Base-by-base conservation (phyloP, 2,888 invertebrate species). In the Adelphocoris suturalis region DNA sequence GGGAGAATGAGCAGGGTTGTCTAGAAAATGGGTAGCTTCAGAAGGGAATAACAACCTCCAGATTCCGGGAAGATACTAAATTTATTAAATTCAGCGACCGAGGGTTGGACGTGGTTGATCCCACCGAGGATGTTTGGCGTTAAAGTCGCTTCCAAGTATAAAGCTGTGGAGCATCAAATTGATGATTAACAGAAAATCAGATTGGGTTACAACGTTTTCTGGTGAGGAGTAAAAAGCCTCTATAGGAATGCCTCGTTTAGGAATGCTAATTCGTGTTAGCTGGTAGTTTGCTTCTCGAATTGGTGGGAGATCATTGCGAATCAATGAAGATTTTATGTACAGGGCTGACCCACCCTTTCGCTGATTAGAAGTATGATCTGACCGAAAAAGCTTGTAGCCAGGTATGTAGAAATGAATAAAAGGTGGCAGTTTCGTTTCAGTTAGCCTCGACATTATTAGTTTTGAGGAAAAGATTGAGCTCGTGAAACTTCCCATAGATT, bases 121-220 rank as follows among this genome's bases (percentile, higher is more conserved):
- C 75, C 87, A 87, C 46, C 76, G 52, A n/a, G 87, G 76, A 52
- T 86, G 86, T 52, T 87, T 87, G 12, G 76, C 78, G 78, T 87
- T 87, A 12, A 87, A 78, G 46, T 87, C 87, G 12, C 87, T 48
- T 9, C 87, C 87, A 16, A 87, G n/a, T 7, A 87, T 19, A 78
- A 87, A 87, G 12, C 46, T 76, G 0, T 19, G 19, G 37, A 61
- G 68, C 86, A 86, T 86, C 5, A 3, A 37, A 14, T 57, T n/a
- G 0, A 86, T 86, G 7, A 28, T 7, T n/a, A 68, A 16, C 0
- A n/a, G 86, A 13, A 86, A 86, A 68, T 86, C 75, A 2, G 61
- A 28, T 61, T 57, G 28, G 14, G 7, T 76, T 14, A 87, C 87
- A 27, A 87, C 27, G 27, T 87, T 87, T 9, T 75, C 87, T 0